These are phyloP conservation scores for Penaeus chinensis DNA, from an alignment of 1,140 invertebrate genomes.

Conservation along the genomic window DNA sequence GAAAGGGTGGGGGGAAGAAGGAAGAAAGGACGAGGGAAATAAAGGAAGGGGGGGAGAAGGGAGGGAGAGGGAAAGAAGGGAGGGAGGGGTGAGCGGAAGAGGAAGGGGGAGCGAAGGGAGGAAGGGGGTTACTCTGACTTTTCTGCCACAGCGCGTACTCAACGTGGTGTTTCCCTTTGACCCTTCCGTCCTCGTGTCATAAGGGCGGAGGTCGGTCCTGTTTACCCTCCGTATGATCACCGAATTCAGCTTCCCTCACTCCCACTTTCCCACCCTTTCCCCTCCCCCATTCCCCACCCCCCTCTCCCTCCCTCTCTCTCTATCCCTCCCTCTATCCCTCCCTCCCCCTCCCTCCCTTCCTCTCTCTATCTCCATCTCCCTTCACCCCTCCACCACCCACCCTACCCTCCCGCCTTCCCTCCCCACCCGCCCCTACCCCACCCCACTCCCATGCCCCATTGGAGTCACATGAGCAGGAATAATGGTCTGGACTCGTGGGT, in stretches of 20 bases:
- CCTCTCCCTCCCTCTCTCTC: background rate
- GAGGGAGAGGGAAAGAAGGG: background rate
- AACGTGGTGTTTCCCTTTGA: background rate
- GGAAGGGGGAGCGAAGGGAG: background rate
- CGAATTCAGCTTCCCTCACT: no score
- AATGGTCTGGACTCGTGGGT: slow-evolving; percentile 32
- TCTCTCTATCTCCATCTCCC: background rate
- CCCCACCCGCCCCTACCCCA: background rate
- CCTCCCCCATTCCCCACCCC: no score
- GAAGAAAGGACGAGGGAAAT: background rate
- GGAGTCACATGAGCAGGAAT: slow-evolving; percentile 42
- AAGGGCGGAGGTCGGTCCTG: no score
- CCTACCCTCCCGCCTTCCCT: background rate
- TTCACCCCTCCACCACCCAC: background rate
- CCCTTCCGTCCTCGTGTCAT: background rate
- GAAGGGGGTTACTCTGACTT: background rate
- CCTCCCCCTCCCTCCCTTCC: background rate
- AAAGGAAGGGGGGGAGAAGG: background rate
- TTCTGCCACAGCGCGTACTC: slow-evolving; percentile 5
- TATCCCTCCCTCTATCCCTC: background rate
- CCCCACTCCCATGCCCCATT: slow-evolving; percentile 40
- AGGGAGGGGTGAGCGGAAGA: background rate
- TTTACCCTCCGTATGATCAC: no score
- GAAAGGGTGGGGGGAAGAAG: background rate
- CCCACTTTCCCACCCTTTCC: no score